Conservation (phyloP, 2,797 vertebrate genomes). For the Coregonus ussuriensis region DNA sequence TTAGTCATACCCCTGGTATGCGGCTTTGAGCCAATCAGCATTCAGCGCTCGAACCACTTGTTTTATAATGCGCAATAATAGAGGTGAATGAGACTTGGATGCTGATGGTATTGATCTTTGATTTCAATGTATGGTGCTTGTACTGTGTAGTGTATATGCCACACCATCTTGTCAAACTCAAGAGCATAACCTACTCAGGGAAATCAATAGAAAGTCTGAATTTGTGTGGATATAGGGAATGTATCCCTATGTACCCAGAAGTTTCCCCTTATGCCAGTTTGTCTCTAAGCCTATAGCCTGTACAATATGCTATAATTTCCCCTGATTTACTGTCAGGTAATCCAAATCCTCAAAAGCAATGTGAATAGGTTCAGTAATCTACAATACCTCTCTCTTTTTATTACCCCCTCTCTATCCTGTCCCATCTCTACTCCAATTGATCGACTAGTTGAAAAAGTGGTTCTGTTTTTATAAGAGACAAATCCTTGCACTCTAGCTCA, state of each 20-base stretch:
- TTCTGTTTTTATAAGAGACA: too few relatives aligned
- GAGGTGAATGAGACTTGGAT: not conserved
- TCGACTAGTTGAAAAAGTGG: too few relatives aligned
- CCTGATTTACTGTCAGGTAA: not conserved
- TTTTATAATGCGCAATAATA: not conserved
- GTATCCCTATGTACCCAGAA: not conserved
- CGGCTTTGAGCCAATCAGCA: too few relatives aligned
- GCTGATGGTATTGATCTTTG: not conserved
- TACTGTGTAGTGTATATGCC: not conserved
- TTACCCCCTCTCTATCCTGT: not conserved
- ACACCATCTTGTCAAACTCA: not conserved
- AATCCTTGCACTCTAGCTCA: not conserved
- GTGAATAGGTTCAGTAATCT: too few relatives aligned
- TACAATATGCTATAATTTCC: not conserved
- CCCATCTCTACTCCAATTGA: conserved; percentile 1
- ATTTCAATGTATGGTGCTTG: not conserved
- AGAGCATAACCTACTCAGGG: not conserved
- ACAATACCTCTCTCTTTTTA: conserved; percentile 16
- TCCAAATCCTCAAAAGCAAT: not conserved
- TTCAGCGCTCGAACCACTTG: too few relatives aligned
- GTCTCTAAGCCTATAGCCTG: not conserved
- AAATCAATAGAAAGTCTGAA: not conserved
- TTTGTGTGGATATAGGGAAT: not conserved
- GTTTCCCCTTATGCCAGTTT: not conserved
- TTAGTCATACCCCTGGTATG: too few relatives aligned